Conservation (phyloP, 1,140 invertebrate species). For the Riptortus pedestris region DNA sequence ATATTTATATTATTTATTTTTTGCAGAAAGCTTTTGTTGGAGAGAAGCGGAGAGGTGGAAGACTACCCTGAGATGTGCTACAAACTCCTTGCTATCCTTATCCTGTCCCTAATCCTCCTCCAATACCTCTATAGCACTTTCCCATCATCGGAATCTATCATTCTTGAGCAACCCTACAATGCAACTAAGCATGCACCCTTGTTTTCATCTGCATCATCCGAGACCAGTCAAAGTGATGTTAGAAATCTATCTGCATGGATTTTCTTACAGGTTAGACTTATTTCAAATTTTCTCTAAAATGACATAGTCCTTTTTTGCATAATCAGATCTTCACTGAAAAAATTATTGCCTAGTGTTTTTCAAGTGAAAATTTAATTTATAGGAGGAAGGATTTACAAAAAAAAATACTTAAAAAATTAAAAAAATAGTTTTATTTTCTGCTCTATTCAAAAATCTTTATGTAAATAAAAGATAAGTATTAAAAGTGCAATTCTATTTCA, state of each 20-base stretch:
- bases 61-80: conserved; percentile 1
- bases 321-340: background rate
- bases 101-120: conserved; percentile 12
- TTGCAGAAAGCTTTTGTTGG: background rate
- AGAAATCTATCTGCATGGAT: conserved; percentile 27
- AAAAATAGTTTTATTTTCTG: background rate
- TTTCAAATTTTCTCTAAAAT: background rate
- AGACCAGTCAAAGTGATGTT: conserved; percentile 7
- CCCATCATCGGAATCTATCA: background rate
- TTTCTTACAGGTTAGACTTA: conserved; percentile 20
- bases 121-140: conserved; percentile 18
- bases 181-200: conserved; percentile 16
- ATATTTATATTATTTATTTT: background rate
- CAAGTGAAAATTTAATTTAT: background rate
- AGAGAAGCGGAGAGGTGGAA: background rate
- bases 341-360: background rate
- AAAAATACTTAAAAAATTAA: too few relatives aligned
- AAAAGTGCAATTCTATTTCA: conserved; percentile 22
- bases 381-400: too few relatives aligned
- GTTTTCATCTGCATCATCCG: conserved; percentile 5
- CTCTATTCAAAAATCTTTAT: too few relatives aligned
- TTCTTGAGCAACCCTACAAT: background rate
- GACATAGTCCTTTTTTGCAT: background rate
- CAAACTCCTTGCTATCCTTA: background rate
- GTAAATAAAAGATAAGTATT: too few relatives aligned